Conservation (phyloP, 2,888 invertebrate genomes). For the Molorchus minor region DNA sequence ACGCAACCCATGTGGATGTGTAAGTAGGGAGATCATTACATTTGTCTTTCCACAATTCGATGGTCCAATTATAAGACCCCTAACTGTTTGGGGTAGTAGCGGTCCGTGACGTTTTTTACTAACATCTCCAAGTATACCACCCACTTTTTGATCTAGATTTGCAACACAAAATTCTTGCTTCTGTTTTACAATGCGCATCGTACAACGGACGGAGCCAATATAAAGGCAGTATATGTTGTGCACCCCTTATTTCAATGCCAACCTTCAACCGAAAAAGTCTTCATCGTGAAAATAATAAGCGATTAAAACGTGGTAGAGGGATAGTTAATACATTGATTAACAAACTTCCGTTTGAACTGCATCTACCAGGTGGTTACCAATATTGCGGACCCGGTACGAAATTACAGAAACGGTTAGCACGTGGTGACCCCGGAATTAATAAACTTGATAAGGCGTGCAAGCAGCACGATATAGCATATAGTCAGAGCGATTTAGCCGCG, state of each 20-base stretch:
- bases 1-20: not conserved
- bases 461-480: constrained; percentile 55
- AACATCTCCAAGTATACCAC: not conserved
- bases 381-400: constrained; percentile 48
- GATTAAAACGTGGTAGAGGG: constrained; percentile 22
- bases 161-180: constrained; percentile 2
- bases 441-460: constrained; percentile 51
- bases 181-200: constrained; percentile 6
- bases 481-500: constrained; percentile 34
- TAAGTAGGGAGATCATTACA: not conserved
- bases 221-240: not conserved
- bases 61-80: not conserved
- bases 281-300: not conserved
- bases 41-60: constrained; percentile 4
- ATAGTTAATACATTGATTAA: constrained; percentile 34
- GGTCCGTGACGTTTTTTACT: not conserved
- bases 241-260: not conserved
- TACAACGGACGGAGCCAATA: not conserved
- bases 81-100: not conserved
- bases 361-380: constrained; percentile 41
- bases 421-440: constrained; percentile 54
- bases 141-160: constrained; percentile 5
- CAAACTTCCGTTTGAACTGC: constrained; percentile 40
- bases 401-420: constrained; percentile 45
- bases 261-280: not conserved